phyloP scores from a whole-genome alignment of 2,888 invertebrate species.

The Caenorhabditis auriculariae region DNA sequence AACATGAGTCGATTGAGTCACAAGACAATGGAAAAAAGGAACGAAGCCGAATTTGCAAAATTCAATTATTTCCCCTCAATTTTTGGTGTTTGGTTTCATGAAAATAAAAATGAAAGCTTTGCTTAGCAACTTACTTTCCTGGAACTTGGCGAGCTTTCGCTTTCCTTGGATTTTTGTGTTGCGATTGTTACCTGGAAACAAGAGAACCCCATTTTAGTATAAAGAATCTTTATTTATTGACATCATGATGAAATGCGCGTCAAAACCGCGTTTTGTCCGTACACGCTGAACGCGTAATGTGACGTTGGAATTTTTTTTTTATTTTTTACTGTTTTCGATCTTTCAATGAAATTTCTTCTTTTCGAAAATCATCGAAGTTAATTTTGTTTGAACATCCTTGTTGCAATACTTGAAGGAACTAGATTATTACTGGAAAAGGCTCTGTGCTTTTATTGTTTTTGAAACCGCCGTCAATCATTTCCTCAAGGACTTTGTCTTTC shows the following conservation, averaged over 20 bases:
- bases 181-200: conserved; percentile 20
- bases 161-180: conserved; percentile 18
- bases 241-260: not conserved
- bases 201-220: not conserved
- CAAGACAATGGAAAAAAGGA: not conserved
- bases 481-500: not conserved
- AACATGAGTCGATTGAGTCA: not conserved
- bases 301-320: too few relatives aligned
- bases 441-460: not conserved
- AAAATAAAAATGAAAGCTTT: too few relatives aligned
- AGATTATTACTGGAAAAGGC: not conserved
- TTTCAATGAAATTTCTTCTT: too few relatives aligned
- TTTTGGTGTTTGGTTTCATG: not conserved
- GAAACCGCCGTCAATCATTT: not conserved
- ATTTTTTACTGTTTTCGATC: too few relatives aligned
- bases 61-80: not conserved
- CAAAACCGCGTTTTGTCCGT: not conserved
- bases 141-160: conserved; percentile 16
- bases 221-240: not conserved
- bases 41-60: not conserved
- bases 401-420: not conserved
- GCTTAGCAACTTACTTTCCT: conserved; percentile 19
- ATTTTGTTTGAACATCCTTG: too few relatives aligned
- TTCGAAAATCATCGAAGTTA: too few relatives aligned
- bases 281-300: too few relatives aligned